phyloP scores from a whole-genome alignment of 1,140 invertebrate genomes.

The Medauroidea extradentata region DNA sequence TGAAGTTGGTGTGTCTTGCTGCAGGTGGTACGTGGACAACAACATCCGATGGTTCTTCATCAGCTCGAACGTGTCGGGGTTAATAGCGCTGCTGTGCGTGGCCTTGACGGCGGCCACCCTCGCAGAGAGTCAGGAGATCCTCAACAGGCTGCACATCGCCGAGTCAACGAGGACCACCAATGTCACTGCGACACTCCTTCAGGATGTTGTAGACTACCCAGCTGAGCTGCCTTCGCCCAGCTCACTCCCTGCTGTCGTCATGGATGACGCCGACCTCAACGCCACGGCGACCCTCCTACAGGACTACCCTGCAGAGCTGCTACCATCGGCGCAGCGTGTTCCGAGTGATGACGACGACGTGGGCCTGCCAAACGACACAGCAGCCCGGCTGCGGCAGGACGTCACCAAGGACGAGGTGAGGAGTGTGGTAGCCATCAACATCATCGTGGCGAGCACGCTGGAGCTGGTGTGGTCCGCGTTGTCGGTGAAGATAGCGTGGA shows the following conservation, averaged over 20 bases:
- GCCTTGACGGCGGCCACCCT: slow-evolving; percentile 29
- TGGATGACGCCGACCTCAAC: background rate
- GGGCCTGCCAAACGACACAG: background rate
- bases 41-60: slow-evolving; percentile 59
- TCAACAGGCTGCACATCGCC: background rate
- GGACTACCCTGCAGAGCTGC: background rate
- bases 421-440: slow-evolving; percentile 52
- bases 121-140: slow-evolving; percentile 12
- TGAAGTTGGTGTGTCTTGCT: background rate
- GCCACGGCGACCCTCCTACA: background rate
- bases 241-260: background rate
- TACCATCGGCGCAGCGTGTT: background rate
- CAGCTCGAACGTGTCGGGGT: slow-evolving; percentile 22
- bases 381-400: background rate
- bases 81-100: slow-evolving; percentile 27
- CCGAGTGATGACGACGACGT: background rate
- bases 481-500: slow-evolving; percentile 52
- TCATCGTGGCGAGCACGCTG: slow-evolving; percentile 53
- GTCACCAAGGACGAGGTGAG: slow-evolving; percentile 23
- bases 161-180: background rate
- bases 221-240: background rate
- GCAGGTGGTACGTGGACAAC: slow-evolving; percentile 57
- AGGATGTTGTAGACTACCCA: too few species aligned
- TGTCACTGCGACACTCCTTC: background rate
- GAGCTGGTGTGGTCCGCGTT: slow-evolving; percentile 56